These are phyloP conservation scores for Apamea epomidion DNA, from an alignment of 2,888 invertebrate genomes.

Conservation along the genomic window DNA sequence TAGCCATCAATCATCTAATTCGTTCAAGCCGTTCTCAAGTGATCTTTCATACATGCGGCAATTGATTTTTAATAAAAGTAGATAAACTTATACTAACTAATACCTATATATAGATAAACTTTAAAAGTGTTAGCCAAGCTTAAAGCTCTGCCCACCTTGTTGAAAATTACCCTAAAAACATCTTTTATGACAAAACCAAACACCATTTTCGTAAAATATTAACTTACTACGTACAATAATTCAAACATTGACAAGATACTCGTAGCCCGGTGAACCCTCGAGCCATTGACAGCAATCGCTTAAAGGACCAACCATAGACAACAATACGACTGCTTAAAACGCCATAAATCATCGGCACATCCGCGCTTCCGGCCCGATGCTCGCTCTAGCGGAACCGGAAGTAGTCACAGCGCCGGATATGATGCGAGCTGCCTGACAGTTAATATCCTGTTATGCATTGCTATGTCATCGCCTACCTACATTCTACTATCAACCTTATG, in stretches of 20 bases:
- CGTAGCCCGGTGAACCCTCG: slow-evolving; percentile 13
- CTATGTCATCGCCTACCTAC: slow-evolving; percentile 57
- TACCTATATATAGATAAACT: not conserved
- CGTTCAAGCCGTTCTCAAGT: too few relatives aligned
- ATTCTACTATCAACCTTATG: slow-evolving; percentile 37
- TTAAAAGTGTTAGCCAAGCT: not conserved
- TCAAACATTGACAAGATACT: slow-evolving; percentile 25
- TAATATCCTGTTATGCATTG: slow-evolving; percentile 80
- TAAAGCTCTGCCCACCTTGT: not conserved
- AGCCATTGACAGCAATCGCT: slow-evolving; percentile 49
- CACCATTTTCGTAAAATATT: not conserved
- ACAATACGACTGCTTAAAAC: slow-evolving; percentile 65
- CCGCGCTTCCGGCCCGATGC: slow-evolving; percentile 64
- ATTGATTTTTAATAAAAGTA: too few relatives aligned
- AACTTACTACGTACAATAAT: not conserved
- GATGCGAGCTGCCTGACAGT: slow-evolving; percentile 79
- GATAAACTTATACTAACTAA: too few relatives aligned
- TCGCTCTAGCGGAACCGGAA: slow-evolving; percentile 77
- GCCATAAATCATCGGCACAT: slow-evolving; percentile 70
- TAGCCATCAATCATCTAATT: not conserved
- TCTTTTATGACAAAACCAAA: not conserved
- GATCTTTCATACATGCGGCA: too few relatives aligned
- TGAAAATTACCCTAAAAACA: not conserved
- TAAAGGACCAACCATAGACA: slow-evolving; percentile 56
- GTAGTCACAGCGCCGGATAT: slow-evolving; percentile 83